These are phyloP conservation scores for Chiloscyllium plagiosum DNA, from an alignment of 2,113 vertebrate species.

Conservation along the genomic window DNA sequence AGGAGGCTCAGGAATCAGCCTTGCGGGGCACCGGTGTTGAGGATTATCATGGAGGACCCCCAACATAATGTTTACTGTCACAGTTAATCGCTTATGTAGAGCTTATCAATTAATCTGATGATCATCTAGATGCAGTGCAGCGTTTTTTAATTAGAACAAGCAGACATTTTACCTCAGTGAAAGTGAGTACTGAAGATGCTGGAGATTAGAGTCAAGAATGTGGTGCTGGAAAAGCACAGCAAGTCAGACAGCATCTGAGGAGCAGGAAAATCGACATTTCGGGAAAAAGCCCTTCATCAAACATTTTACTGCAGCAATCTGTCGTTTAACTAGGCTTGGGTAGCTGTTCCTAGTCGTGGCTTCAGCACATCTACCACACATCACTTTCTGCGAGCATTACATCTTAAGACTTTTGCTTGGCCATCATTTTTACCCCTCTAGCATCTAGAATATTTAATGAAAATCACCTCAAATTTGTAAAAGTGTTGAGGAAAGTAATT, in stretches of 20 bases:
- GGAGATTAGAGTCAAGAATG: no score
- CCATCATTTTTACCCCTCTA: not conserved
- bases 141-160: not conserved
- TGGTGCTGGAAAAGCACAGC: no score
- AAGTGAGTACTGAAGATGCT: no score
- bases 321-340: not conserved
- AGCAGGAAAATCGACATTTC: no score
- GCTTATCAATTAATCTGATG: not conserved
- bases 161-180: not conserved
- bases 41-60: no score
- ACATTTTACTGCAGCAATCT: not conserved
- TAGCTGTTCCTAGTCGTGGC: not conserved
- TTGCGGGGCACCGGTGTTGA: no score
- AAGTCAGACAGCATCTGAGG: no score
- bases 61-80: not conserved
- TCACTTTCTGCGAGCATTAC: not conserved
- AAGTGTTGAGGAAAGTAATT: not conserved
- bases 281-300: no score
- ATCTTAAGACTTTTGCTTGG: not conserved
- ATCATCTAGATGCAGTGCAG: not conserved
- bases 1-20: no score
- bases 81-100: not conserved
- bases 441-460: not conserved
- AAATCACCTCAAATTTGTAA: not conserved
- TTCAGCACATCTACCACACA: not conserved